Base-by-base conservation (phyloP, 53 echinoderm and acorn worm genomes). In the Antedon mediterranea region DNA sequence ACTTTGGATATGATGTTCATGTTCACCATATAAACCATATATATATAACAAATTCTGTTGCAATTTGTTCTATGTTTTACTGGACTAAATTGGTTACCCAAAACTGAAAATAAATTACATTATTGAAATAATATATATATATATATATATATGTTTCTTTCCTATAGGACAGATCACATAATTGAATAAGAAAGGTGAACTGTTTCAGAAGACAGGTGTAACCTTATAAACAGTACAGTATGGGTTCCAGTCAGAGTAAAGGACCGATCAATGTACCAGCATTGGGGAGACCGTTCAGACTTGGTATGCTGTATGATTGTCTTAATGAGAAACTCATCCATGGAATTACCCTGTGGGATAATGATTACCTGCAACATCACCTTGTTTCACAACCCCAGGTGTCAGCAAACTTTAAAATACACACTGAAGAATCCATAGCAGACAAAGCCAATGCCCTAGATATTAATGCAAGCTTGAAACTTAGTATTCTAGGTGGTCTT, bases 291-390 rank as follows among this genome's bases (percentile, higher is more conserved):
- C 79, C 76, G 11, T 72, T 84, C 72, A 43, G 80, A 31, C 81
- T 88, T 0, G 88, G 88, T 3, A 85, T 81, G 84, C 71, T 88
- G 34, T 88, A 88, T 30, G 88, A 88, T 71, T 74, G 84, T 34
- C 78, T 84, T 71, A 75, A 26, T 30, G 88, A 88, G 71, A 29
- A 31, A 4, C 43, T 84, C 0, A 43, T 88, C 43, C 73, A 74
- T 80, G 78, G 81, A 0, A 37, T 76, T 32, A 77, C 77, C 31
- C 81, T 88, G 29, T 88, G 88, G 88, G 81, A 81, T 57, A 71
- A 32, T 8, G 71, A 32, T 8, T 30, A 34, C 7, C 27, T 84
- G 23, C 72, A 85, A 14, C 80, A 57, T 43, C 43, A 76, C 6
- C 74, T 33, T 33, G 81, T 73, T 30, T 71, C 32, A 0, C n/a